These are phyloP conservation scores for Amphipoea lucens DNA, from an alignment of 2,888 invertebrate genomes.

Conservation along the genomic window DNA sequence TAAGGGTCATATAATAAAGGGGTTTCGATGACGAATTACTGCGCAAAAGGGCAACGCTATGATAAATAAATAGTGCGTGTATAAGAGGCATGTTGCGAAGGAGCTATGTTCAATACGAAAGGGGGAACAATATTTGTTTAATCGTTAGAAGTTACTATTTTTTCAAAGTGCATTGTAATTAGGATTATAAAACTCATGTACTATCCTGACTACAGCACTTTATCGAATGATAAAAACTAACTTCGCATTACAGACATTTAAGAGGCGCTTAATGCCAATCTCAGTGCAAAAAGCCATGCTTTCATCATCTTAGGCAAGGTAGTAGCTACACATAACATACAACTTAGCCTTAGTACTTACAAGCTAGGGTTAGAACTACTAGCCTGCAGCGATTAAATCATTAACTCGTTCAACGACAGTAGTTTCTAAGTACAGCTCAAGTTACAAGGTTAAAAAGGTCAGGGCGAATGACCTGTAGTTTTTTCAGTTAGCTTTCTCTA, in stretches of 20 bases:
- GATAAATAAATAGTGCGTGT: slow-evolving; percentile 58
- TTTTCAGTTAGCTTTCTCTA: slow-evolving; percentile 74
- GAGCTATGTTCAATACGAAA: slow-evolving; percentile 29
- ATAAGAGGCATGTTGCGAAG: slow-evolving; percentile 19
- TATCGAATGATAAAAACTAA: background rate
- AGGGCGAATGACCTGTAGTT: slow-evolving; percentile 80
- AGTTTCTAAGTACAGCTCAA: slow-evolving; percentile 77
- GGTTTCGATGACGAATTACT: slow-evolving; percentile 43
- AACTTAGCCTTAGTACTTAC: slow-evolving; percentile 7
- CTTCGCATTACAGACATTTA: background rate
- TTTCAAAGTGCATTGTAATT: slow-evolving; percentile 20
- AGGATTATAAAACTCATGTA: background rate
- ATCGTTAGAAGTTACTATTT: slow-evolving; percentile 11
- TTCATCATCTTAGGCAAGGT: background rate
- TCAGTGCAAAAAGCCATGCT: background rate
- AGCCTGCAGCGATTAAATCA: slow-evolving; percentile 73
- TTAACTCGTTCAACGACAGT: slow-evolving; percentile 80
- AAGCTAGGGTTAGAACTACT: slow-evolving; percentile 24
- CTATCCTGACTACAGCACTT: background rate
- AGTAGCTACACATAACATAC: too few relatives aligned
- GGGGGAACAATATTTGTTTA: slow-evolving; percentile 32
- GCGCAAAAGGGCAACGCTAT: slow-evolving; percentile 49
- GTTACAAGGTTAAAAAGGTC: slow-evolving; percentile 85
- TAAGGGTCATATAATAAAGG: slow-evolving; percentile 25
- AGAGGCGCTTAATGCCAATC: background rate